These are phyloP conservation scores for Neosilurus hyrtlii DNA, from an alignment of 2,797 vertebrate genomes.

Conservation along the genomic window DNA sequence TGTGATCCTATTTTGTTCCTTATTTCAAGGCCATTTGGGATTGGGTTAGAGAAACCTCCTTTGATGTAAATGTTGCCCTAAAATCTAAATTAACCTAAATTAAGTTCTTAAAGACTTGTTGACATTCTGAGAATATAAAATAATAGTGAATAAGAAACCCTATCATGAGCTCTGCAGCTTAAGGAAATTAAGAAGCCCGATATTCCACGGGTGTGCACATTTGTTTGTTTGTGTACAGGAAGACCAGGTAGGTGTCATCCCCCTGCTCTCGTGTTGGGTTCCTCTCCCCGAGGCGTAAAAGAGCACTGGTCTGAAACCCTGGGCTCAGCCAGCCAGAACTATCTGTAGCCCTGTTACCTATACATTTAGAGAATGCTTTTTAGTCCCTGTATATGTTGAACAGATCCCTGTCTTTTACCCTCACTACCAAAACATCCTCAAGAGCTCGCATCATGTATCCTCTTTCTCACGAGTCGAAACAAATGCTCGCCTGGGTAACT, in stretches of 20 bases:
- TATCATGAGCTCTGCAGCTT: neutral
- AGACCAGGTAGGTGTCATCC: neutral
- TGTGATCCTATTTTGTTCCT: neutral
- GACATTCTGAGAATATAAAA: neutral
- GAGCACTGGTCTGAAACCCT: constrained; percentile 76
- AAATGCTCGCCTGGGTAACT: neutral
- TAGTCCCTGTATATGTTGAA: constrained; percentile 48
- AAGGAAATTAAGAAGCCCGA: neutral
- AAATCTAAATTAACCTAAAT: neutral
- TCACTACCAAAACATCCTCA: constrained; percentile 44
- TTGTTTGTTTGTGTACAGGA: constrained; percentile 30
- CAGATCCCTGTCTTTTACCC: constrained; percentile 30
- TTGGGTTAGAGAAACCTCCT: neutral
- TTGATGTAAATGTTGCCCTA: neutral
- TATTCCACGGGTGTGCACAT: neutral
- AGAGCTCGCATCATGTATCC: constrained; percentile 35
- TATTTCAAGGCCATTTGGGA: neutral
- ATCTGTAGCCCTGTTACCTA: constrained; percentile 65
- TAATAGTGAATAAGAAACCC: neutral
- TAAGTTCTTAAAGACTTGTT: neutral
- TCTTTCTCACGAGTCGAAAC: constrained; percentile 44
- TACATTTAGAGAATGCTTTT: constrained; percentile 47
- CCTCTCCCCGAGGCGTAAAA: constrained; percentile 47
- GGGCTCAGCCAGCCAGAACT: constrained; percentile 81
- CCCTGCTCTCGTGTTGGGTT: constrained; percentile 50